Percentiles rank a stretch among this genome's conserved stretches.
These are phyloP conservation scores for Drosophila nigrodunni DNA, from an alignment of 1,140 invertebrate species.

Conservation along the genomic window DNA sequence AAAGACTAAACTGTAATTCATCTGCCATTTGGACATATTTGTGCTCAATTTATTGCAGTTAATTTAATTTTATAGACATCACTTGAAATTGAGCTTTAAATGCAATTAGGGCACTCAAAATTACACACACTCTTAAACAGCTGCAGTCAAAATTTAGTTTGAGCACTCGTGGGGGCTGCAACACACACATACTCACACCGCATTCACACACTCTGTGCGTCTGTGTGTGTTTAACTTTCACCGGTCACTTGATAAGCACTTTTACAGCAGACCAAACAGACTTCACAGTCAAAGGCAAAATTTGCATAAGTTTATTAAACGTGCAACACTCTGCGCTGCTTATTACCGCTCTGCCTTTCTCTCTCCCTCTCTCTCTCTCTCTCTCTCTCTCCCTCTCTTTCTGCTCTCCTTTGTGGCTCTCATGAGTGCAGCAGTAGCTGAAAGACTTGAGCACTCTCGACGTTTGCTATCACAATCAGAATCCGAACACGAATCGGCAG, in stretches of 20 bases:
- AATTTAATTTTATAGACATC: neutral
- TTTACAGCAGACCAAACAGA: slow-evolving; percentile 50
- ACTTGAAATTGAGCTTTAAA: neutral
- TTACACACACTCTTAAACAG: slow-evolving; percentile 7
- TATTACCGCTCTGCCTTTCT: too few relatives aligned
- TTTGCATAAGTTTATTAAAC: slow-evolving; percentile 78
- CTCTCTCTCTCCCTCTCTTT: neutral
- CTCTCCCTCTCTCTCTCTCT: neutral
- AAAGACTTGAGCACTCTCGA: slow-evolving; percentile 38
- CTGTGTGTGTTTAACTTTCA: slow-evolving; percentile 47
- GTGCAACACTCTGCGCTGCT: slow-evolving; percentile 1
- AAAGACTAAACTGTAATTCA: too few relatives aligned
- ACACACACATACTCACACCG: neutral
- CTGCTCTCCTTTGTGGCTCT: slow-evolving; percentile 38
- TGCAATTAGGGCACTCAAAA: neutral
- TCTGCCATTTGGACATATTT: too few relatives aligned
- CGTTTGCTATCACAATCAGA: slow-evolving; percentile 26
- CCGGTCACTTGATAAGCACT: slow-evolving; percentile 57
- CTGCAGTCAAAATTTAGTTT: slow-evolving; percentile 19
- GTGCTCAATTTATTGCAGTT: too few relatives aligned
- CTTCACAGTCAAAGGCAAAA: slow-evolving; percentile 53
- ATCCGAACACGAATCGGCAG: slow-evolving; percentile 21
- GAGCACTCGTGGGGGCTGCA: slow-evolving; percentile 1
- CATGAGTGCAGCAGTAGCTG: slow-evolving; percentile 50
- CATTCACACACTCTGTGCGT: neutral